phyloP scores from a whole-genome alignment of 2,888 invertebrate species.

The Eucriotettix oculatus region DNA sequence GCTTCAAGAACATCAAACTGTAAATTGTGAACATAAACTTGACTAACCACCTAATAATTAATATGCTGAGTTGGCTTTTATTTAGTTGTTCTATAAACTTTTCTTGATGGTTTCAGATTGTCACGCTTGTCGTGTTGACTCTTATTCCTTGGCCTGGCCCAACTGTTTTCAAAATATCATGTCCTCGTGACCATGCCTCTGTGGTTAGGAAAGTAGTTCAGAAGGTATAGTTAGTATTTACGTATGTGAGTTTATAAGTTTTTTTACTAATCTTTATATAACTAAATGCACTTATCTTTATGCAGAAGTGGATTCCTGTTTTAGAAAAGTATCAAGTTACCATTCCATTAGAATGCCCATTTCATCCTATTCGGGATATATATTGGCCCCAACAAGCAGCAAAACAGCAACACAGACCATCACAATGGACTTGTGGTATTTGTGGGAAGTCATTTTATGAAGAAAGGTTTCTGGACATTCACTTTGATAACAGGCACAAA shows the following conservation, averaged over 20 bases:
- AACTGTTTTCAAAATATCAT: slow-evolving; percentile 70
- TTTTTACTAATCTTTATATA: too few relatives aligned
- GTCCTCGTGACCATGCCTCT: slow-evolving; percentile 75
- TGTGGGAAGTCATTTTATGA: slow-evolving; percentile 86
- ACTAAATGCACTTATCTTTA: too few relatives aligned
- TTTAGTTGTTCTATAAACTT: too few relatives aligned
- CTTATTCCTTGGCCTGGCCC: slow-evolving; percentile 80
- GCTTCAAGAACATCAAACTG: too few relatives aligned
- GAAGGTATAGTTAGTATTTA: slow-evolving; percentile 30
- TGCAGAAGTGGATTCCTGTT: slow-evolving; percentile 72
- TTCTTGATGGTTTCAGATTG: slow-evolving; percentile 36
- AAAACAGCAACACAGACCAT: slow-evolving; percentile 68
- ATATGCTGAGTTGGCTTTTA: too few relatives aligned
- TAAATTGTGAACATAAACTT: too few relatives aligned
- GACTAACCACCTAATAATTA: too few relatives aligned
- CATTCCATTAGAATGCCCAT: slow-evolving; percentile 75
- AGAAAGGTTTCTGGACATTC: slow-evolving; percentile 70
- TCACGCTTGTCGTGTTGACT: slow-evolving; percentile 63
- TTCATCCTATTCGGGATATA: slow-evolving; percentile 74
- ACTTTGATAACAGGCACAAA: slow-evolving; percentile 79
- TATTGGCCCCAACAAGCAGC: slow-evolving; percentile 75
- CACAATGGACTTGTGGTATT: slow-evolving; percentile 80
- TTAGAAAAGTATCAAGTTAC: slow-evolving; percentile 76
- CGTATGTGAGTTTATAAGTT: not conserved
- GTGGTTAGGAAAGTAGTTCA: slow-evolving; percentile 74